phyloP scores from a whole-genome alignment of 2,888 invertebrate species.

The Suillia variegata region DNA sequence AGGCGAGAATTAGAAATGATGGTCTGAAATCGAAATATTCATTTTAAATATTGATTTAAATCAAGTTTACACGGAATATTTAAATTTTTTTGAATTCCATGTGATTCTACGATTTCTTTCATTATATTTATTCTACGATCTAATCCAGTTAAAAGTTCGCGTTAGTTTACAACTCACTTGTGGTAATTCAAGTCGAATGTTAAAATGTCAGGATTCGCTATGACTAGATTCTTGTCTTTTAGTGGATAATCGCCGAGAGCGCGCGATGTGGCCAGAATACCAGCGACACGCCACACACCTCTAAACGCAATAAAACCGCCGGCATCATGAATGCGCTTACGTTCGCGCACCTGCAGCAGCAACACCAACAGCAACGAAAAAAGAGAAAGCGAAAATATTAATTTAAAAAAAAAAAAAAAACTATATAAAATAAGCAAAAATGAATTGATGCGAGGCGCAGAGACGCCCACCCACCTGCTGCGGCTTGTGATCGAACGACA shows the following conservation, averaged over 20 bases:
- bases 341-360: conserved; percentile 77
- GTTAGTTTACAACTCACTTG: no score
- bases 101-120: no score
- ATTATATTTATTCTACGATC: no score
- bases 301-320: conserved; percentile 95
- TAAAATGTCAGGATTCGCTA: conserved; percentile 93
- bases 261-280: conserved; percentile 90
- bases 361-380: no score
- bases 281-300: conserved; percentile 95
- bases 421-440: neutral
- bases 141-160: no score
- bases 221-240: conserved; percentile 91
- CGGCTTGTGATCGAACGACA: conserved; percentile 97
- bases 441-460: no score
- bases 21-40: conserved; percentile 62
- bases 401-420: neutral
- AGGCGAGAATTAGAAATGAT: conserved; percentile 88
- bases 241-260: conserved; percentile 95
- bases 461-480: conserved; percentile 75
- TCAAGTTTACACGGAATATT: neutral
- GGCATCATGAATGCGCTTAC: conserved; percentile 89
- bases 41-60: neutral
- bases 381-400: neutral
- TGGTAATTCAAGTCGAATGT: conserved; percentile 87
- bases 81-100: neutral